Base-by-base conservation (phyloP, 2,113 vertebrate species). In the Hyaena hyaena region DNA sequence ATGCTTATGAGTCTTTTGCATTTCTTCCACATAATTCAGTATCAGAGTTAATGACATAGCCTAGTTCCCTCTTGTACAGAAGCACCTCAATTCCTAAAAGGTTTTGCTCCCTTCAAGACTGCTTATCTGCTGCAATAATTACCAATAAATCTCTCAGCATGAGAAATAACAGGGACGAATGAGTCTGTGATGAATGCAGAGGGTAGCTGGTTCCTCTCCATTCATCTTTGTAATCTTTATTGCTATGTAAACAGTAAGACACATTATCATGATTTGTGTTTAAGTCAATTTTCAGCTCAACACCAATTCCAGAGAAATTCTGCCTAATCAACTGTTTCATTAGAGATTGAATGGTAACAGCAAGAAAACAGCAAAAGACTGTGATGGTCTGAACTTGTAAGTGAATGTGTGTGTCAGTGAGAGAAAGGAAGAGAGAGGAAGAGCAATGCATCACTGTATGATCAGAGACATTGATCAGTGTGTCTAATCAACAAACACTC, bases 171-270 rank as follows among this genome's bases (percentile, higher is more conserved):
- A 80, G 89, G 68, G 61, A 23, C 19, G 55, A 97, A 82, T 3
- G 26, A 15, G 69, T 94, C 95, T 82, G 79, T 92, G 85, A 95
- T 93, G 95, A 97, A 71, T 93, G 88, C 90, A 96, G 96, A 77
- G 82, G 68, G 79, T 90, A 71, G 97, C 69, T 98, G 91, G 73
- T 61, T 94, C 48, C 16, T 96, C 92, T 95, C 83, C 88, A 93
- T 96, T 97, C 48, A 91, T 97, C 94, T 93, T 89, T 61, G 95
- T 97, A 94, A 97, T 96, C 96, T 94, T 94, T 89, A 96, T 81
- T 61, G 74, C 97, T 98, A 45, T 11, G 45, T 97, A 98, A 98
- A 98, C 94, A 98, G 48, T 92, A 87, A 93, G 48, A 97, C 63
- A 85, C 69, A 80, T 98, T 95, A 90, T 69, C 53, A 50, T 96